Conservation (phyloP, 2,888 invertebrate species). For the Metacarcinus magister region DNA sequence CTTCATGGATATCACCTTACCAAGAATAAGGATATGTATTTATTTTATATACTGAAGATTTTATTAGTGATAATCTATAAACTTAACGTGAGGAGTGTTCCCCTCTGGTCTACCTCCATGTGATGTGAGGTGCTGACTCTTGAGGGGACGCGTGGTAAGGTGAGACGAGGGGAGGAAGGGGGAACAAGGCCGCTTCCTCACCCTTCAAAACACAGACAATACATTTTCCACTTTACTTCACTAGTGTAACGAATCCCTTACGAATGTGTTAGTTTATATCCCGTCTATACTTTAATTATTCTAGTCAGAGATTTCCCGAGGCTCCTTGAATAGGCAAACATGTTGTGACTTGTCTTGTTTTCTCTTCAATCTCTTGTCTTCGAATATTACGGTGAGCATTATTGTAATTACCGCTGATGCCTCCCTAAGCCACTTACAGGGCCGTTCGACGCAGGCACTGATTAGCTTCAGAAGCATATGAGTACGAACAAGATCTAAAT, state of each 20-base stretch:
- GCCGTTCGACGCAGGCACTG: neutral
- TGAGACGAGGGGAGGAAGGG: neutral
- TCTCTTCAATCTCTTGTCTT: too few species aligned
- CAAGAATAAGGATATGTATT: neutral
- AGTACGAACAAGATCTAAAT: too few species aligned
- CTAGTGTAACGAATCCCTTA: too few species aligned
- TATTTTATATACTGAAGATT: conserved; percentile 23
- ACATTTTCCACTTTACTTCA: too few species aligned
- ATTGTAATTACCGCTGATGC: neutral
- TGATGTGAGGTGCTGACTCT: neutral
- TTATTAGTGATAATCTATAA: neutral
- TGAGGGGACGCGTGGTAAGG: neutral
- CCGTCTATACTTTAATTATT: too few species aligned
- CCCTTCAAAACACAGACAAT: too few species aligned
- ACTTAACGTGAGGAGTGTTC: neutral
- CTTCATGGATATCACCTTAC: neutral
- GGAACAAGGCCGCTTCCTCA: neutral
- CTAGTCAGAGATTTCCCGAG: too few species aligned
- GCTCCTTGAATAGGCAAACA: too few species aligned
- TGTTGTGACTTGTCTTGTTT: too few species aligned
- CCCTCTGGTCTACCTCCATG: neutral
- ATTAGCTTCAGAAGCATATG: too few species aligned
- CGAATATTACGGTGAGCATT: neutral
- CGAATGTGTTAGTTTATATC: too few species aligned
- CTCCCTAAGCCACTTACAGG: neutral